Evolutionary conservation across 2,888 invertebrate species (phyloP).

Genomic region (Neelides folsomi): DNA sequence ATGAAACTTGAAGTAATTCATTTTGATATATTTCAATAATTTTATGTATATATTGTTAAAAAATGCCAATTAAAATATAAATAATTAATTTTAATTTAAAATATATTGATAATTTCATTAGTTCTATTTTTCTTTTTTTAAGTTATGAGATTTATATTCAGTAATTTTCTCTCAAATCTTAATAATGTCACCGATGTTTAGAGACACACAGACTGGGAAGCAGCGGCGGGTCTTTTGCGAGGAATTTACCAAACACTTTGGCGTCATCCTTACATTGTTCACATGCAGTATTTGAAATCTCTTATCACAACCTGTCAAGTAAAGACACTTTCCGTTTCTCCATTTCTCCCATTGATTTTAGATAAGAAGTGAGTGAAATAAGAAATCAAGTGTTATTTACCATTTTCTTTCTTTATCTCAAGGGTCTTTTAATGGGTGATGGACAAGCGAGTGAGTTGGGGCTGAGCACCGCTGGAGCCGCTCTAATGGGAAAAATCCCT

Average conservation of each 20-base stretch:
- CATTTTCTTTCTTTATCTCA: background rate
- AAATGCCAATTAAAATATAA: too few relatives aligned
- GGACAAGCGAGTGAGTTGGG: constrained; percentile 47
- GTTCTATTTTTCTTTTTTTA: background rate
- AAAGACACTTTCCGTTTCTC: constrained; percentile 26
- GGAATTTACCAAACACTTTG: constrained; percentile 89
- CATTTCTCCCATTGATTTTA: constrained; percentile 2
- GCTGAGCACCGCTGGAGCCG: constrained; percentile 61
- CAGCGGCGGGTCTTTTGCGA: constrained; percentile 81
- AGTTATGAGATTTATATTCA: constrained; percentile 4
- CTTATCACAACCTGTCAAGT: constrained; percentile 76
- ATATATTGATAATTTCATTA: too few relatives aligned
- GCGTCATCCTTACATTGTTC: constrained; percentile 88
- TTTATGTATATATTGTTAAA: too few relatives aligned
- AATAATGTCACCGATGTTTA: constrained; percentile 39
- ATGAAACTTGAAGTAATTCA: background rate
- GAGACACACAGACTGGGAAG: constrained; percentile 94
- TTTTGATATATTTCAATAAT: too few relatives aligned
- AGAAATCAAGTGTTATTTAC: background rate
- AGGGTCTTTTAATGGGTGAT: constrained; percentile 70
- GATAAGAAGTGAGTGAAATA: background rate
- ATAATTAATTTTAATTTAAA: constrained; percentile 2
- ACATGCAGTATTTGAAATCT: constrained; percentile 80
- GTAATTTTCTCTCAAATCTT: constrained; percentile 2
- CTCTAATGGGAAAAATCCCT: constrained; percentile 78